These are phyloP conservation scores for Antitype chi DNA, from an alignment of 2,888 invertebrate species.

Conservation along the genomic window DNA sequence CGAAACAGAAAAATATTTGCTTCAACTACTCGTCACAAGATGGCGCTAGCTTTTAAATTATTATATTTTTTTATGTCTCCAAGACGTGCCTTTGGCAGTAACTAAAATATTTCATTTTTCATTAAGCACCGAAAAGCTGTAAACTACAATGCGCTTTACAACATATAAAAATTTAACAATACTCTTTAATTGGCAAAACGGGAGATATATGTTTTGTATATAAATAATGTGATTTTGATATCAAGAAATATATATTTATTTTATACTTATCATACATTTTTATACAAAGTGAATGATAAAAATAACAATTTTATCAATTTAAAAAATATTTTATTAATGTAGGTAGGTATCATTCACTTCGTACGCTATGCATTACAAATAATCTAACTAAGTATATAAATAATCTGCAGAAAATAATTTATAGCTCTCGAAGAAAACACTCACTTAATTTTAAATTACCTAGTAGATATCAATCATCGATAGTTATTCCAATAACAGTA, in stretches of 20 bases:
- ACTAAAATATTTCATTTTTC: constrained; percentile 50
- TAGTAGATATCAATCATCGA: constrained; percentile 32
- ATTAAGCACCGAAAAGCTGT: constrained; percentile 70
- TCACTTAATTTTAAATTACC: constrained; percentile 9
- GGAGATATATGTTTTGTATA: constrained; percentile 87
- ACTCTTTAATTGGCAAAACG: constrained; percentile 89
- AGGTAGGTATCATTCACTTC: constrained; percentile 43
- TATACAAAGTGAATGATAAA: constrained; percentile 49
- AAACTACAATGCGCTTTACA: constrained; percentile 69
- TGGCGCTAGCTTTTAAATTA: constrained; percentile 40
- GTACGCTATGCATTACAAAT: constrained; percentile 42
- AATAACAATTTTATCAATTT: neutral
- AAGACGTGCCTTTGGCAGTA: constrained; percentile 61
- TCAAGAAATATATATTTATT: constrained; percentile 52
- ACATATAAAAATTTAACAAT: constrained; percentile 76
- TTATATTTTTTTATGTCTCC: constrained; percentile 54
- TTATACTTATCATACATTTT: constrained; percentile 32
- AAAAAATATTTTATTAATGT: neutral
- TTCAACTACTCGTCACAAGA: constrained; percentile 26
- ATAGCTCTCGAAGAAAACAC: constrained; percentile 34
- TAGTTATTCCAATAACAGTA: neutral
- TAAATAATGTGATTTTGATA: constrained; percentile 58
- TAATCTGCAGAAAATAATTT: constrained; percentile 39
- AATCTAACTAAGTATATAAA: constrained; percentile 32
- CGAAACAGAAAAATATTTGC: constrained; percentile 14